Base-by-base conservation (phyloP, 2,797 vertebrate genomes). In the Uromys caudimaculatus region DNA sequence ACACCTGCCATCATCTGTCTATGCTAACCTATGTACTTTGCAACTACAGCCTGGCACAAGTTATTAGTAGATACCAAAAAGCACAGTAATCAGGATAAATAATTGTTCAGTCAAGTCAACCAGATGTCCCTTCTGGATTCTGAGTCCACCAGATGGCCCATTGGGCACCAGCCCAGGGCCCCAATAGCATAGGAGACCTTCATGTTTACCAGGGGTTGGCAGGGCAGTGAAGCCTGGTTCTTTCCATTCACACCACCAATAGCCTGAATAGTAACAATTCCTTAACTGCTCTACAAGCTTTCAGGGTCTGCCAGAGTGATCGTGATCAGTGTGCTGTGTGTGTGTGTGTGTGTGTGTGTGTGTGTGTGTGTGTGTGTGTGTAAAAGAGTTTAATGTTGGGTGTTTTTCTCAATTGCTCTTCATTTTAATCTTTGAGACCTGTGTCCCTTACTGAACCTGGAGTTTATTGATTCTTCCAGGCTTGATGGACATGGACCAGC, bases 51-150 rank as follows among this genome's bases (percentile, higher is more conserved):
- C 81, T 56, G 32, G 12, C 76, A 91, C 16, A 50, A 47, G 71
- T 19, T 91, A 82, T 88, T 76, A 93, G 67, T 62, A 44, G 47
- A 90, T 86, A 67, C 76, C 64, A 41, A 94, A 92, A 88, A 56
- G 47, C 44, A 54, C 78, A 89, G 64, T 94, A 87, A 76, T 91
- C 88, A 87, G 38, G 75, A 73, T 95, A 64, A 89, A 88, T 95
- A 78, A 76, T 89, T 89, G 89, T 96, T 93, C 64, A 89, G 92
- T 93, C 35, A 44, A 35, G 75, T 95, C 23, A 1, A 64, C 75
- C 93, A 95, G 83, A 94, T 79, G 86, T 93, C 87, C 67, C 38
- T 95, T 77, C 85, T 94, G 91, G 69, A 97, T 95, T 88, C 81
- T 24, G 17, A 82, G 73, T 92, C 52, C 58, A 52, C 93, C 88